Percentiles rank a stretch among this genome's conserved stretches.
phyloP scores from a whole-genome alignment of 2,797 vertebrate genomes.

The Tiaroga cobitis region DNA sequence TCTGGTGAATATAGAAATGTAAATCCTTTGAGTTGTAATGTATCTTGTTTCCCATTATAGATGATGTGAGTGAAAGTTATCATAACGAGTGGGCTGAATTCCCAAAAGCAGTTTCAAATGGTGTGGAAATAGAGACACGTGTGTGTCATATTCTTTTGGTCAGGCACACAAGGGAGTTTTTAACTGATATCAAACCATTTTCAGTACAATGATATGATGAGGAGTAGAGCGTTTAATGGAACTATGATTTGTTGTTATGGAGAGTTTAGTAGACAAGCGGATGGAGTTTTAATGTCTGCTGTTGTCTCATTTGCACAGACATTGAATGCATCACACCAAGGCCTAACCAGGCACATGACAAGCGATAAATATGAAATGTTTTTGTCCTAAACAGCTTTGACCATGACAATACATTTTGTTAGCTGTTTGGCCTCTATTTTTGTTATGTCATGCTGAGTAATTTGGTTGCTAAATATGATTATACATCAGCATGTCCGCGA shows the following conservation, averaged over 20 bases:
- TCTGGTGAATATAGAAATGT: slow-evolving; percentile 42
- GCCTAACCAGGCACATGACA: not conserved
- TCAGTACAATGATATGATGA: slow-evolving; percentile 7
- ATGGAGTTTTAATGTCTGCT: not conserved
- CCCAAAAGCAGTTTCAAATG: slow-evolving; percentile 16
- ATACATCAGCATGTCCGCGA: not conserved
- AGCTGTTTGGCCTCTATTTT: not conserved
- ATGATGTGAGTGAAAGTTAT: slow-evolving; percentile 36
- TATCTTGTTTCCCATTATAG: slow-evolving; percentile 21
- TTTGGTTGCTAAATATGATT: not conserved
- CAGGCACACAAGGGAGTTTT: slow-evolving; percentile 17
- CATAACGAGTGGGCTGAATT: not conserved
- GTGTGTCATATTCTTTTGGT: not conserved
- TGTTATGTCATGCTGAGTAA: not conserved
- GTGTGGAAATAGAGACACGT: not conserved
- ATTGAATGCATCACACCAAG: not conserved
- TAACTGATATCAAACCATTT: slow-evolving; percentile 8
- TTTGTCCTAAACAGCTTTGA: not conserved
- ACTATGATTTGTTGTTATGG: slow-evolving; percentile 42
- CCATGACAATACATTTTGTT: not conserved
- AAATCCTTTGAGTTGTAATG: slow-evolving; percentile 39
- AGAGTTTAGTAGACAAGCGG: not conserved
- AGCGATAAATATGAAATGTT: not conserved
- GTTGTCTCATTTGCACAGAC: not conserved
- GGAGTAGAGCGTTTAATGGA: slow-evolving; percentile 14